Base-by-base conservation (phyloP, 2,797 vertebrate genomes). In the Gymnocypris eckloni region DNA sequence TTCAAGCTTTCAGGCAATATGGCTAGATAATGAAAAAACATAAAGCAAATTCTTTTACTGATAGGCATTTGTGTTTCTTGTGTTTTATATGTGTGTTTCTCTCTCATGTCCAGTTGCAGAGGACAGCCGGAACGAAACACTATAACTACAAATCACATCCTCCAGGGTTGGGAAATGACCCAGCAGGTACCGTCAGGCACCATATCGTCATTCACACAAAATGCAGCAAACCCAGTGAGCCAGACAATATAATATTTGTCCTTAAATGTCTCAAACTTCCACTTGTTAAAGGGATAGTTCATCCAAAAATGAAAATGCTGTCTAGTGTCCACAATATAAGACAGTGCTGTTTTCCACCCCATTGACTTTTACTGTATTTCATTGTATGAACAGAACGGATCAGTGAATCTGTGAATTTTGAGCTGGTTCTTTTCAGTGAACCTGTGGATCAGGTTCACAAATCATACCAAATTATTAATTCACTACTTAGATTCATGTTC, bases 131-230 rank as follows among this genome's bases (percentile, higher is more conserved):
- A 67, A 41, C 28, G 22, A 83, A 64, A 12, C 56, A 6, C 33
- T 54, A 20, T n/a, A 41, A 11, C 45, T 43, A 67, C 45, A 54
- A 67, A 84, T 83, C 71, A 75, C 71, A 83, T 75, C 56, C 56
- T 77, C 37, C 72, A 73, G 59, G 52, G 33, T 56, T 43, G 61
- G 59, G 61, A 77, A 77, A 67, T 54, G 82, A 84, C 82, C 77
- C 41, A 79, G 54, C 39, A 64, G 39, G 56, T 79, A 79, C 39
- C n/a, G 41, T 54, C 33, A 84, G 82, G 16, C 22, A 67, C 43
- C 45, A 41, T 25, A 28, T 67, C 52, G 48, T 67, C 72, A 39
- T 83, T 83, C 43, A 76, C 78, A 66, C 16, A 79, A 79, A 41
- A 54, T 8, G 22, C 22, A 28, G 20, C 71, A 77, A 84, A 54